Evolutionary conservation across 2,797 vertebrate species (phyloP).

Genomic region (Gephyroberyx darwinii): DNA sequence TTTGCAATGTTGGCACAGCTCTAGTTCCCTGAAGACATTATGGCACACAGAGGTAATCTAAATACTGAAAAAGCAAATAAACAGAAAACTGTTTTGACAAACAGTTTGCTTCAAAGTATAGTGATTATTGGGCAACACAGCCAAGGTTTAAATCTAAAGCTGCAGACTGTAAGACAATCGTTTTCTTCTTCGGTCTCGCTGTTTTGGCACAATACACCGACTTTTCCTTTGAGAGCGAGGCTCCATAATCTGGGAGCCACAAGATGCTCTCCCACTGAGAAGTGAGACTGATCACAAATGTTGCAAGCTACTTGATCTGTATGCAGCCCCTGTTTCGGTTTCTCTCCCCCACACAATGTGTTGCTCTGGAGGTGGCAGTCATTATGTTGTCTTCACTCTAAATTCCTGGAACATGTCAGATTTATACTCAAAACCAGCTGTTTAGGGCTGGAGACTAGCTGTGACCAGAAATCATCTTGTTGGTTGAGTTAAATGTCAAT

Average conservation of each 20-base stretch:
- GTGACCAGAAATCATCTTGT: neutral
- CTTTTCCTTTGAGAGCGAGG: conserved; percentile 41
- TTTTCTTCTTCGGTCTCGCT: conserved; percentile 26
- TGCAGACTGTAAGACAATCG: conserved; percentile 6
- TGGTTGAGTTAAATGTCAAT: too few species aligned
- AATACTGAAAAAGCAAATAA: too few species aligned
- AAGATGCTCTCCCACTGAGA: conserved; percentile 65
- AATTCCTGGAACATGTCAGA: conserved; percentile 32
- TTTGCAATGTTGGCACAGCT: neutral
- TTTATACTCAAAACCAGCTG: neutral
- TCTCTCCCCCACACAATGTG: conserved; percentile 48
- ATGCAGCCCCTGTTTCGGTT: conserved; percentile 53
- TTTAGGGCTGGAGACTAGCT: conserved; percentile 5
- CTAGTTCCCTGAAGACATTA: neutral
- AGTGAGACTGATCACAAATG: conserved; percentile 55
- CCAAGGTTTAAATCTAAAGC: neutral
- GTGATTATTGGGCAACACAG: conserved; percentile 1
- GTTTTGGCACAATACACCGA: conserved; percentile 24
- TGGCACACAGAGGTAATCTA: neutral
- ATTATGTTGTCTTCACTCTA: conserved; percentile 45
- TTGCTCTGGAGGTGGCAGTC: conserved; percentile 49
- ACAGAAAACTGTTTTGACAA: neutral
- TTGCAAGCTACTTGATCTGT: conserved; percentile 66
- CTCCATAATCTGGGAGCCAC: conserved; percentile 63
- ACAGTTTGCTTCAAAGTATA: too few species aligned